Base-by-base conservation (phyloP, 2,888 invertebrate genomes). In the Cryptus armator region DNA sequence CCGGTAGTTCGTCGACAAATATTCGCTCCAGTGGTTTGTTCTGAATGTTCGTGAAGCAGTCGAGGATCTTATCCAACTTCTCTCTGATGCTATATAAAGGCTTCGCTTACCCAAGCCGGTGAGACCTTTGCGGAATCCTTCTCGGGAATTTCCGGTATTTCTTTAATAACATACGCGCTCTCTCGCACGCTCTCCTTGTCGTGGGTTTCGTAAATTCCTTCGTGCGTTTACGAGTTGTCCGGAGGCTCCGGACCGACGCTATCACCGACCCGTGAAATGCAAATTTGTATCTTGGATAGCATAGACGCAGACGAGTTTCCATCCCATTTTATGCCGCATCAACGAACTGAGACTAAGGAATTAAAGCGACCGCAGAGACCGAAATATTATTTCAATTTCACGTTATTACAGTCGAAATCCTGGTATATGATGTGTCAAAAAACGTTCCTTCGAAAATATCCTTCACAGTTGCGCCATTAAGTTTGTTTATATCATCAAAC, bases 101-200 rank as follows among this genome's bases (percentile, higher is more conserved):
- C 48, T 46, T 12, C 62, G 37, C 48, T 24, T 37, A 80, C 72
- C 46, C 80, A 78, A 24, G 19, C 10, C 56, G 7, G 19, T 10
- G 72, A 80, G 74, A 37, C 37, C 75, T 67, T 79, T 37, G 82
- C 71, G 84, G 81, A 77, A 86, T 84, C 68, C 80, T 74, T 76
- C 72, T 74, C 44, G 51, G 59, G 86, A 84, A 86, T 86, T 62
- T 66, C 24, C 66, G 84, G 86, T 81, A 86, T 86, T 86, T 86
- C 86, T 84, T 86, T 86, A 86, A 86, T 86, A 86, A 86, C 84
- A 81, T 86, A 81, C 85, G 85, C 84, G 71, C 70, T 44, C 64
- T 14, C 80, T 77, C 84, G 83, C 75, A 68, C 53, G 62, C 74
- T 77, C 76, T 78, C 84, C 77, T 29, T 51, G 32, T 56, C 37